phyloP scores from a whole-genome alignment of 1,140 invertebrate genomes.

The Propsilocerus akamusi region DNA sequence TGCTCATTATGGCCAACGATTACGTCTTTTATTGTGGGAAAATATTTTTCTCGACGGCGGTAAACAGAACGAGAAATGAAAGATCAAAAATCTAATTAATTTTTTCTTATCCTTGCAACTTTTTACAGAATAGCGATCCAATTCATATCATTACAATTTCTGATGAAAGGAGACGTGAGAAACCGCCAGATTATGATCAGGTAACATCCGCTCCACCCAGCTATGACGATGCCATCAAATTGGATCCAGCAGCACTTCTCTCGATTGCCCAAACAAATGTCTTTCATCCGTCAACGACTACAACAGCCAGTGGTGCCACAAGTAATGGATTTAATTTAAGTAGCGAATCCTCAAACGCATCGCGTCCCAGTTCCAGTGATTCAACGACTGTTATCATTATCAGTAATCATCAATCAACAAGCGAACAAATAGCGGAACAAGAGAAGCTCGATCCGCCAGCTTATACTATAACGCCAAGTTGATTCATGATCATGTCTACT shows the following conservation, averaged over 20 bases:
- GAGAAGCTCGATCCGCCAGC: not conserved
- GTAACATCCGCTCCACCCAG: conserved; percentile 46
- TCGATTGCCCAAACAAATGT: conserved; percentile 5
- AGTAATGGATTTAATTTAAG: not conserved
- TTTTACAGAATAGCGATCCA: conserved; percentile 38
- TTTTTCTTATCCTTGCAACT: conserved; percentile 9
- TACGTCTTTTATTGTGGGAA: not conserved
- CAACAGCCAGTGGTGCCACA: not conserved
- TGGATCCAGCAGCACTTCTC: conserved; percentile 33
- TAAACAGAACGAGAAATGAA: not conserved
- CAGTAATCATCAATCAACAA: not conserved
- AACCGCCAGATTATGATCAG: conserved; percentile 52
- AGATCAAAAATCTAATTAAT: not conserved
- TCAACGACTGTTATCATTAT: not conserved
- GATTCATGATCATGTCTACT: no score
- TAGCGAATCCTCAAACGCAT: not conserved
- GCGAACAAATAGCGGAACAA: not conserved
- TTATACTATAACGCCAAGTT: not conserved
- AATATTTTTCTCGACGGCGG: not conserved
- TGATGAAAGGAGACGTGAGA: conserved; percentile 24
- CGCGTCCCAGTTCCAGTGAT: not conserved
- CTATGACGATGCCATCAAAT: conserved; percentile 53
- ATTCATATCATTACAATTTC: conserved; percentile 44
- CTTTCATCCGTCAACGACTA: not conserved
- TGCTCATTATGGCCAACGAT: not conserved